Percentiles rank a stretch among this genome's conserved stretches.
Evolutionary conservation across 2,888 invertebrate genomes (phyloP).

Genomic region (Panopea generosa): DNA sequence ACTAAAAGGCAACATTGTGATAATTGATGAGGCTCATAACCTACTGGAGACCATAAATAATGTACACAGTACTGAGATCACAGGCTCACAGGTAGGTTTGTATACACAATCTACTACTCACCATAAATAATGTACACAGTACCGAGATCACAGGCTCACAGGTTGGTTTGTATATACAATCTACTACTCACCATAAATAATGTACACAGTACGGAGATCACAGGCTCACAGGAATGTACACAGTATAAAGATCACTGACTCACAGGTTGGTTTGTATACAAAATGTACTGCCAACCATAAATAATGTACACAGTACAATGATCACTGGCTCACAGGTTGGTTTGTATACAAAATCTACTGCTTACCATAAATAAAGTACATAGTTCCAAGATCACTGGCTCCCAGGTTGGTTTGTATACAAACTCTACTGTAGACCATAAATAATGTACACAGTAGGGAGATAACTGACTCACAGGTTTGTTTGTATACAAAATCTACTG

Average conservation of each 20-base stretch:
- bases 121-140: conserved; percentile 94
- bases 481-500: too few species aligned
- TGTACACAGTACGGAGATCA: conserved; percentile 92
- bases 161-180: conserved; percentile 89
- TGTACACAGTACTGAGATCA: conserved; percentile 92
- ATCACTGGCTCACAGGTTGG: conserved; percentile 88
- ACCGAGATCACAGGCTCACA: conserved; percentile 90
- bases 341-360: too few species aligned
- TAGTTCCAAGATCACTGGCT: too few species aligned
- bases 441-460: too few species aligned
- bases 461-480: too few species aligned
- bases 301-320: conserved; percentile 93
- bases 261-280: conserved; percentile 87
- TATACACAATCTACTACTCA: conserved; percentile 94
- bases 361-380: too few species aligned
- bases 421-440: too few species aligned
- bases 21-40: conserved; percentile 98
- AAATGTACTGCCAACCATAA: conserved; percentile 95
- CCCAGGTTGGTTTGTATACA: too few species aligned
- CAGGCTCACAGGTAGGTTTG: conserved; percentile 87
- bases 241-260: too few species aligned
- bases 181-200: conserved; percentile 95
- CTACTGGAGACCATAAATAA: conserved; percentile 95
- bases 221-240: conserved; percentile 87
- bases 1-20: conserved; percentile 90